These are phyloP conservation scores for Chelmon rostratus DNA, from an alignment of 2,797 vertebrate species.

Conservation along the genomic window DNA sequence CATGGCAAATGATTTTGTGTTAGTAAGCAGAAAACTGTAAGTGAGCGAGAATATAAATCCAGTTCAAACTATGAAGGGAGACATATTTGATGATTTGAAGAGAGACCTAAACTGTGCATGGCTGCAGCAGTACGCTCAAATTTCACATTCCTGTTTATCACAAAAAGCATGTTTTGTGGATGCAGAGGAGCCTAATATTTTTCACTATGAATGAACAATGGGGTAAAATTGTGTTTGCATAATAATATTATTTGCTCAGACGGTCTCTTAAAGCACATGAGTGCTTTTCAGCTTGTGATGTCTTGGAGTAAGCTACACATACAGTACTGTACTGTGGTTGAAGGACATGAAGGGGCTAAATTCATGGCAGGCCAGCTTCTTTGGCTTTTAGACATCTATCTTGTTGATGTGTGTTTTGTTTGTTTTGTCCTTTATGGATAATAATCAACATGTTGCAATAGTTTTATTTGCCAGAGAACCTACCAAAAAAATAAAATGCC, in stretches of 20 bases:
- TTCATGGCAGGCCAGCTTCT: not conserved
- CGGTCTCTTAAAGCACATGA: not conserved
- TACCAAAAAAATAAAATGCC: not conserved
- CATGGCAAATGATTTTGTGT: not conserved
- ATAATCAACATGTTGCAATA: not conserved
- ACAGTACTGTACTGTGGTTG: not conserved
- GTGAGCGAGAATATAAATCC: not conserved
- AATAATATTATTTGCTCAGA: not conserved
- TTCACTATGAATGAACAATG: constrained; percentile 4
- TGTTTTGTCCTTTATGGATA: not conserved
- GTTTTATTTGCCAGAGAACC: not conserved
- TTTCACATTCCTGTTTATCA: constrained; percentile 12
- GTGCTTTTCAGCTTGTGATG: not conserved
- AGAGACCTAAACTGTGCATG: constrained; percentile 5
- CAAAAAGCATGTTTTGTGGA: not conserved
- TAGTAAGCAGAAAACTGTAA: not conserved
- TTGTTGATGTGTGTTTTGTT: not conserved
- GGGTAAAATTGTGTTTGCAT: constrained; percentile 1
- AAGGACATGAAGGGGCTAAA: not conserved
- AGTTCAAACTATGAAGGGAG: not conserved
- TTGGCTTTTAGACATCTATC: not conserved
- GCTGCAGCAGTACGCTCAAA: not conserved
- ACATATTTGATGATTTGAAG: not conserved
- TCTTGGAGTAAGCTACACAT: not conserved
- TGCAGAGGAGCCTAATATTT: not conserved